Base-by-base conservation (phyloP, 2,888 invertebrate species). In the Lissonota sp. region DNA sequence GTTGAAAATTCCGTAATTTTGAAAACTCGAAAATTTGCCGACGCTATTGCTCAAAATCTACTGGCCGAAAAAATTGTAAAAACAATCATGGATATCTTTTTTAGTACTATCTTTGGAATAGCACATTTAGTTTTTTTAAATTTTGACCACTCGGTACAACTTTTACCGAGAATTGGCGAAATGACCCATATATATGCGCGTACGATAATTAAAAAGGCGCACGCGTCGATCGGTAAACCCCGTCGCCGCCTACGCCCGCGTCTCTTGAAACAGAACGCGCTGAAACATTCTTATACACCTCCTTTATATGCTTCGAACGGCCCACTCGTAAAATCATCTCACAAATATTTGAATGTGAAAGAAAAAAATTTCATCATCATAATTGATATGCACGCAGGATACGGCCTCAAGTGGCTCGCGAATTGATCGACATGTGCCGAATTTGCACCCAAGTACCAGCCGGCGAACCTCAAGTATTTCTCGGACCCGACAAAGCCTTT, bases 391-490 rank as follows among this genome's bases (percentile, higher is more conserved):
- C 37, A 6, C 57, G 10, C 94, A 99, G 99, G 93, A 97, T 99
- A 91, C 96, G 99, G 79, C 99, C 99, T 44, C 98, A 98, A 93
- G 96, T 98, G 86, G 96, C 98, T 8, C 95, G 97, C 14, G 99
- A 99, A 93, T 95, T 97, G 87, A 97, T 99, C 82, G 99, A 99
- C 92, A 98, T 98, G 95, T 98, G 98, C 92, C 96, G 98, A 80
- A 95, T 98, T 75, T 99, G 99, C 93, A 98, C 98, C 0, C 95
- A 96, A 74, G 98, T 99, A 26, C 96, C 97, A 16, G 96, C 97
- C 0, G 97, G 96, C 55, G 98, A 98, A 88, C 98, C 98, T 0
- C 98, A 98, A 91, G 96, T 99, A 49, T 96, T 97, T 84, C 94
- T 99, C 57, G 99, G 99, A 72, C 96, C 97, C 51, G 98, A 99